Base-by-base conservation (phyloP, 2,113 vertebrate genomes). In the Origma solitaria region DNA sequence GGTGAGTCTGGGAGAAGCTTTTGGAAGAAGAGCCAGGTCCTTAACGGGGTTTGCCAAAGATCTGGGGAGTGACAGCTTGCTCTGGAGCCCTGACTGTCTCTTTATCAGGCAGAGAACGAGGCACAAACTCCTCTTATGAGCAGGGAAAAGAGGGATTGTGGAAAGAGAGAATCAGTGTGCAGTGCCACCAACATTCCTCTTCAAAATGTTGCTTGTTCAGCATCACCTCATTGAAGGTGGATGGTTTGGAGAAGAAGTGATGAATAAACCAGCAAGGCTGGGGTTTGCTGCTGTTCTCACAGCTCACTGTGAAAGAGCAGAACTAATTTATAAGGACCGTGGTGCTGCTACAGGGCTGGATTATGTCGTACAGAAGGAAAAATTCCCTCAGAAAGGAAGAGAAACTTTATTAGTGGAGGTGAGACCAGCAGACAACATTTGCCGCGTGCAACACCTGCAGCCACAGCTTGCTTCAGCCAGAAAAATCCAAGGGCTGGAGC, bases 391-490 rank as follows among this genome's bases (percentile, higher is more conserved):
- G 86, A 81, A 91, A 73, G 69, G 84, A 89, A 31, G 81, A 75
- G 73, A 62, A 82, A 81, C 37, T 71, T 78, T 1, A 4, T 64
- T 30, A 80, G 76, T 1, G 15, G 64, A 91, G 62, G 71, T 80
- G 88, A 82, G 86, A 13, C 27, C 22, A 30, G 50, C 8, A 51
- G 87, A 64, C 44, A 75, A 33, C 2, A 4, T 58, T 56, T 75
- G 8, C 81, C 24, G 8, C 44, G 8, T 71, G 57, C 71, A 61
- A 77, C 86, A 88, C 91, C 94, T 95, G 94, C 85, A 92, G 83
- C 81, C 58, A 62, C 66, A 25, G 1, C 75, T 56, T 42, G 54
- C 38, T 82, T 4, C 20, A 80, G 90, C 65, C 87, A 78, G 90
- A 81, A 86, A 25, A 68, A 73, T 88, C 82, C 44, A 42, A 78